These are phyloP conservation scores for Euzophera pinguis DNA, from an alignment of 2,888 invertebrate species.

Conservation along the genomic window DNA sequence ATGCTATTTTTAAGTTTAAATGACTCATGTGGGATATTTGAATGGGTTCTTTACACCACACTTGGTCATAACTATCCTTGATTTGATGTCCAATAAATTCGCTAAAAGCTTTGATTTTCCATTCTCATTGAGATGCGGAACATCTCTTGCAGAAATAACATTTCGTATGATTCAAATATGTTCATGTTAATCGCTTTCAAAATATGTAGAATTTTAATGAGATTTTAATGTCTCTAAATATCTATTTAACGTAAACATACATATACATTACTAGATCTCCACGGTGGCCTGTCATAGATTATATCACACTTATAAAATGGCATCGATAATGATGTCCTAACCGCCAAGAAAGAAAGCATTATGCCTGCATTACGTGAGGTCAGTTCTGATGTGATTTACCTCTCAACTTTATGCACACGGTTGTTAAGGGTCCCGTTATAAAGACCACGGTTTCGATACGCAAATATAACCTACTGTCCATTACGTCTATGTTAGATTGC, in stretches of 20 bases:
- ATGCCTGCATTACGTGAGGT: slow-evolving; percentile 21
- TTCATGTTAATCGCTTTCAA: too few relatives aligned
- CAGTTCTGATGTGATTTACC: slow-evolving; percentile 54
- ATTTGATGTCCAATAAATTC: slow-evolving; percentile 16
- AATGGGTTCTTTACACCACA: slow-evolving; percentile 56
- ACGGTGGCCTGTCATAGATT: background rate
- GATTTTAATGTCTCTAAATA: too few relatives aligned
- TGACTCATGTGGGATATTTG: slow-evolving; percentile 65
- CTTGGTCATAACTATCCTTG: slow-evolving; percentile 33
- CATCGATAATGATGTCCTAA: slow-evolving; percentile 15
- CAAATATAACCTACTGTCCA: slow-evolving; percentile 40
- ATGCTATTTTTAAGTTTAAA: slow-evolving; percentile 71
- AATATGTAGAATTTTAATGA: background rate
- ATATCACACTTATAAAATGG: slow-evolving; percentile 1
- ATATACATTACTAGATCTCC: background rate
- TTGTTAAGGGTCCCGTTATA: slow-evolving; percentile 59
- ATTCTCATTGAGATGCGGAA: background rate
- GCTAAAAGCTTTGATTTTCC: background rate
- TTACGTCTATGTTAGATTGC: slow-evolving; percentile 34
- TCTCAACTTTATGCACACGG: slow-evolving; percentile 40
- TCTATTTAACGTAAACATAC: background rate
- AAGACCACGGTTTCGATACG: slow-evolving; percentile 42
- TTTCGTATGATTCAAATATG: too few relatives aligned
- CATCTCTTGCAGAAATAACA: too few relatives aligned
- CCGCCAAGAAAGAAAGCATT: slow-evolving; percentile 24